Evolutionary conservation across 2,888 invertebrate genomes (phyloP).

Genomic region (Meandrusa payeni): DNA sequence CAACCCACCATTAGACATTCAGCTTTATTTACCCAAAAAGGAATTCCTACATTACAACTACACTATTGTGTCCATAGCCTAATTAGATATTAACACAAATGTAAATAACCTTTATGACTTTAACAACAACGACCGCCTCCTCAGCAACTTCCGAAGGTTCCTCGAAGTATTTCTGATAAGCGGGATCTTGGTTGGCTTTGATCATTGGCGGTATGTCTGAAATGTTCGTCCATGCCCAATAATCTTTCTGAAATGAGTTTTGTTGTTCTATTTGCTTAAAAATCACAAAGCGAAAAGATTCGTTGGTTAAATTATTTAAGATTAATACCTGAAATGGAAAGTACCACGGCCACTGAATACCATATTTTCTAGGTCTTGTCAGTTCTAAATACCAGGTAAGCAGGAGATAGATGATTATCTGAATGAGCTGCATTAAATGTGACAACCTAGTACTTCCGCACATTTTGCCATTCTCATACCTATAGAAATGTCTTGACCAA

Average conservation of each 20-base stretch:
- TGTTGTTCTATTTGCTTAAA: neutral
- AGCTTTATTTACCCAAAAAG: no score
- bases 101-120: constrained; percentile 53
- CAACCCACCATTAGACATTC: no score
- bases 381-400: constrained; percentile 47
- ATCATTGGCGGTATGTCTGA: constrained; percentile 38
- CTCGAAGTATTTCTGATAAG: constrained; percentile 46
- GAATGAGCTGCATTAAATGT: constrained; percentile 47
- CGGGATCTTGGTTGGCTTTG: constrained; percentile 31
- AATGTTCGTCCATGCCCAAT: constrained; percentile 42
- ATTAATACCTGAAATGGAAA: constrained; percentile 82
- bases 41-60: no score
- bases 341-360: constrained; percentile 83
- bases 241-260: constrained; percentile 37
- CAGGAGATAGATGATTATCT: constrained; percentile 34
- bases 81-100: no score
- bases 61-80: no score
- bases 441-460: constrained; percentile 28
- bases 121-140: constrained; percentile 49
- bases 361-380: constrained; percentile 83
- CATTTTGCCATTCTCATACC: constrained; percentile 3
- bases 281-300: neutral
- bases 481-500: constrained; percentile 10
- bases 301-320: neutral
- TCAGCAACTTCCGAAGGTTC: constrained; percentile 35